Evolutionary conservation across 2,888 invertebrate genomes (phyloP).

Genomic region (Laothoe populi): DNA sequence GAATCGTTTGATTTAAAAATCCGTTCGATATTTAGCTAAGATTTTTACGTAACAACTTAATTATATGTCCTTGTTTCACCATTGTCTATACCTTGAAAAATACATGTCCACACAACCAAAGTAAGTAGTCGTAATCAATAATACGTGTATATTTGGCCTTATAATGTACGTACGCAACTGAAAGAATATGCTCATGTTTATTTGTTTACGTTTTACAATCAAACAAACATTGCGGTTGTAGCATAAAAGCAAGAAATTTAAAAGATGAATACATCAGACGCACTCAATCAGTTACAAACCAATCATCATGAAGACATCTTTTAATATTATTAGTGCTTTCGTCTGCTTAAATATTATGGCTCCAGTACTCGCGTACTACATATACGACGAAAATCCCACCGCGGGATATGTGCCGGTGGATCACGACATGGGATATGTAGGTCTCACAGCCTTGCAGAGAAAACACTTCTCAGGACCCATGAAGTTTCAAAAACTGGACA

Average conservation of each 20-base stretch:
- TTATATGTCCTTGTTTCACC: no score
- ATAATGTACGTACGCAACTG: neutral
- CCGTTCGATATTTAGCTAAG: no score
- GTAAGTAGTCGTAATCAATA: neutral
- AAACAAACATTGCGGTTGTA: conserved; percentile 42
- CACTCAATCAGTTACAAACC: conserved; percentile 42
- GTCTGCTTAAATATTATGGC: conserved; percentile 46
- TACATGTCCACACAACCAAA: no score
- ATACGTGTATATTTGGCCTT: neutral
- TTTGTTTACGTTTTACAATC: conserved; percentile 51
- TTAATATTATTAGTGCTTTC: conserved; percentile 43
- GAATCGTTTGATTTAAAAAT: no score
- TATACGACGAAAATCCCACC: conserved; percentile 54
- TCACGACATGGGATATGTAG: conserved; percentile 40
- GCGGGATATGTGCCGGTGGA: conserved; percentile 50
- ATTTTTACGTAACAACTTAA: no score
- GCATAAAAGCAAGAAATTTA: conserved; percentile 43
- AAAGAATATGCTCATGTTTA: conserved; percentile 35
- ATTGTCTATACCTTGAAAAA: no score
- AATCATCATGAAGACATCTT: conserved; percentile 54
- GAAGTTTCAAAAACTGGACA: conserved; percentile 42
- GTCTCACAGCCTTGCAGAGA: conserved; percentile 43
- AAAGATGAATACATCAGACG: conserved; percentile 46
- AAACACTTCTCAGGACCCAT: conserved; percentile 48
- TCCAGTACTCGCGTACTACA: conserved; percentile 49